phyloP scores from a whole-genome alignment of 1,140 invertebrate species.

The Ips nitidus region DNA sequence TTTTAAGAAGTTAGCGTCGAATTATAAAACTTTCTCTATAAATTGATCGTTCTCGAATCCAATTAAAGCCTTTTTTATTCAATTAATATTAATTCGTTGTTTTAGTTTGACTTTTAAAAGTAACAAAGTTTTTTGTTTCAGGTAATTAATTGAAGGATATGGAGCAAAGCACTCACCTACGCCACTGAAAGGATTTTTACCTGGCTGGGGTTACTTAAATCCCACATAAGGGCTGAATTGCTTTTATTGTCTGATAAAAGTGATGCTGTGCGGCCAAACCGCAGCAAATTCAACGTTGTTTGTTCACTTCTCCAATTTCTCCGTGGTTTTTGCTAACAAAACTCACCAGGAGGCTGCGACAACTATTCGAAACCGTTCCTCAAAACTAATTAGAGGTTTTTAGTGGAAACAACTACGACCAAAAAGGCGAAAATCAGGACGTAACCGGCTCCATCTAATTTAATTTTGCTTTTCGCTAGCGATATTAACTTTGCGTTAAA shows the following conservation, averaged over 20 bases:
- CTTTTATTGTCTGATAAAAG: slow-evolving; percentile 12
- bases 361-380: slow-evolving; percentile 7
- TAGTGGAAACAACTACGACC: neutral
- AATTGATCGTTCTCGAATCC: neutral
- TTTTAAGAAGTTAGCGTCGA: no score
- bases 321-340: neutral
- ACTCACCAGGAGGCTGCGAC: slow-evolving; percentile 3
- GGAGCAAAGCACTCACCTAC: neutral
- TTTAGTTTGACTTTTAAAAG: no score
- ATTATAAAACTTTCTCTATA: no score
- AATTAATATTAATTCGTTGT: neutral
- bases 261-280: neutral
- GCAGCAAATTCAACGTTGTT: no score
- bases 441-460: slow-evolving; percentile 21
- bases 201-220: slow-evolving; percentile 4
- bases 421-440: slow-evolving; percentile 17
- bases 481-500: slow-evolving; percentile 24
- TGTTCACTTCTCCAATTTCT: neutral
- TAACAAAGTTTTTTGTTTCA: no score
- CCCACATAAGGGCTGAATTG: slow-evolving; percentile 17
- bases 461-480: slow-evolving; percentile 15
- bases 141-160: no score
- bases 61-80: slow-evolving; percentile 4
- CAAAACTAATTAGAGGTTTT: slow-evolving; percentile 21
- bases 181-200: slow-evolving; percentile 22